Evolutionary conservation across 1,140 invertebrate species (phyloP).

Genomic region (Acromyrmex echinatior): DNA sequence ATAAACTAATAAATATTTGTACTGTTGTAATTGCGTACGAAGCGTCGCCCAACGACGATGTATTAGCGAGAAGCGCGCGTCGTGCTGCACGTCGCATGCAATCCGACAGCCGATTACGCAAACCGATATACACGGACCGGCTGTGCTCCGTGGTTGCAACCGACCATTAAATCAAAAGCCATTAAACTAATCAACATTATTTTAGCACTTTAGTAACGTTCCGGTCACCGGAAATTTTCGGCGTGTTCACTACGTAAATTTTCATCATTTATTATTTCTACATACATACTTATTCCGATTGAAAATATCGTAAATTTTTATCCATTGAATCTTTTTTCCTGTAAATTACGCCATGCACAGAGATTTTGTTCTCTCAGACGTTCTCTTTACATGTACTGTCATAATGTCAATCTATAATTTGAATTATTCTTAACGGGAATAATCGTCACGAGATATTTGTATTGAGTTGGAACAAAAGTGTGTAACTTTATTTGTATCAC

Average conservation of each 20-base stretch:
- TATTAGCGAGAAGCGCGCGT: slow-evolving; percentile 59
- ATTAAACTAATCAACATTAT: slow-evolving; percentile 73
- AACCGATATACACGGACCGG: neutral
- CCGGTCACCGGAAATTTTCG: slow-evolving; percentile 36
- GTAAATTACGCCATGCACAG: neutral
- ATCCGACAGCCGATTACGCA: slow-evolving; percentile 69
- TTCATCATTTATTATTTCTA: slow-evolving; percentile 28
- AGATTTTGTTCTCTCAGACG: neutral
- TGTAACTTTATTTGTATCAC: too few relatives aligned
- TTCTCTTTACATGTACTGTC: neutral
- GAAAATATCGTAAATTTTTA: neutral
- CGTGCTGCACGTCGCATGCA: slow-evolving; percentile 66
- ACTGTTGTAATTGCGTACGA: slow-evolving; percentile 67
- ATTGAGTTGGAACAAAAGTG: too few relatives aligned
- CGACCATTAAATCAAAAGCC: slow-evolving; percentile 74
- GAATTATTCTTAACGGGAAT: too few relatives aligned
- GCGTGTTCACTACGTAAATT: slow-evolving; percentile 20
- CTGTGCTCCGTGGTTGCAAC: slow-evolving; percentile 34
- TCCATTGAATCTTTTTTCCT: neutral
- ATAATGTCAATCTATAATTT: too few relatives aligned
- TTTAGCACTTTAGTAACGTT: slow-evolving; percentile 34
- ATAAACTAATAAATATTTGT: slow-evolving; percentile 73
- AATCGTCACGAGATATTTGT: too few relatives aligned
- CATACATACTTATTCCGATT: neutral
- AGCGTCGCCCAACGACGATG: slow-evolving; percentile 28